Evolutionary conservation across 2,888 invertebrate species (phyloP), one percentile per base, ranked within the genome.

Genomic region (Diloba caeruleocephala): DNA sequence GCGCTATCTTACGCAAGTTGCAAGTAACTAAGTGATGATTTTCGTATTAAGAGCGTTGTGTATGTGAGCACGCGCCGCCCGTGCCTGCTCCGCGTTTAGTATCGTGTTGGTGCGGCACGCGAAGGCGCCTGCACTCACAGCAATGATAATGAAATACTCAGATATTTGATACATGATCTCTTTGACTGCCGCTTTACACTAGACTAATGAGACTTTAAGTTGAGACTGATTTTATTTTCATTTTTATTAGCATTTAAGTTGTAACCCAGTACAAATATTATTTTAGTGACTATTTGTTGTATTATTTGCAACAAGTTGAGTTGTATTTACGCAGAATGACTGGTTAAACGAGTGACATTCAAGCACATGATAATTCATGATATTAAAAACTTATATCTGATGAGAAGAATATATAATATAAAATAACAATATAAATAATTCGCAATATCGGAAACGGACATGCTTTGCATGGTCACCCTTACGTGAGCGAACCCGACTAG

Each of bases 181-280:
- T 49, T 10, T 43, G 54, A 62, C 66, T 59, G 72, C 68, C 69
- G 62, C 61, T 33, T 53, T 41, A 41, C 49, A 53, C 41, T 48
- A 53, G 25, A 55, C 51, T 54, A 71, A 59, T 50, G 51, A 63
- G 48, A 73, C 54, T 60, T 56, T 68, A 51, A 37, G 46, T 85
- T 83, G 67, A 87, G 88, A 88, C 88, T 88, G 88, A 88, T 87
- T 85, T 82, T 76, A 70, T 74, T 81, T 74, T 70, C 56, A 69
- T 56, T 70, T 29, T 59, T 21, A n/a, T 77, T 70, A 64, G 70
- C 57, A 58, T 52, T 67, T 78, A 79, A 75, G 80, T 82, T 79
- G 69, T 75, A 76, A 79, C 72, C 58, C 70, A 87, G 88, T 88
- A 88, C 89, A 89, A 88, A 88, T 83, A 61, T 74, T 74, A 21